Evolutionary conservation across 2,888 invertebrate genomes (phyloP).

Genomic region (Drosophila nr. medialis): DNA sequence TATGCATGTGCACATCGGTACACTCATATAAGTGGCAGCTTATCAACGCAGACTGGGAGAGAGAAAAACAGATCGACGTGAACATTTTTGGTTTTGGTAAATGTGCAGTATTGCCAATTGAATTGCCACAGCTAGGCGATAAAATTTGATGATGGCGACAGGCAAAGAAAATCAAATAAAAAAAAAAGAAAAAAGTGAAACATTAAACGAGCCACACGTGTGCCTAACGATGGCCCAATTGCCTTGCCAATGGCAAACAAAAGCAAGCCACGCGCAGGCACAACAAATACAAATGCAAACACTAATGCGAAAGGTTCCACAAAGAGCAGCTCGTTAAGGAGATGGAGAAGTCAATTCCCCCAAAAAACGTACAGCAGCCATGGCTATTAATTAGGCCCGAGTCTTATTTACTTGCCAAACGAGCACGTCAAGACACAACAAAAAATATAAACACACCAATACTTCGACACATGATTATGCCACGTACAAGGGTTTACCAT

Average conservation of each 20-base stretch:
- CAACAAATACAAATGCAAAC: slow-evolving; percentile 2
- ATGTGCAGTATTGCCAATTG: slow-evolving; percentile 54
- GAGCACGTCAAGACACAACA: slow-evolving; percentile 15
- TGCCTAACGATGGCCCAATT: slow-evolving; percentile 75
- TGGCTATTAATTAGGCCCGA: slow-evolving; percentile 37
- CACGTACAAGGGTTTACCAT: slow-evolving; percentile 21
- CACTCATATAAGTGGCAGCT: background rate
- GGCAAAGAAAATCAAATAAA: slow-evolving; percentile 60
- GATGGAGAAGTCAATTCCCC: background rate
- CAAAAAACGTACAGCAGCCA: slow-evolving; percentile 10
- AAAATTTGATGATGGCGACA: slow-evolving; percentile 64
- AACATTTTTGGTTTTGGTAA: slow-evolving; percentile 25
- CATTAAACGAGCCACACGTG: slow-evolving; percentile 77
- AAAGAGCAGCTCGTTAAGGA: slow-evolving; percentile 35
- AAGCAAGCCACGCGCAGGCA: slow-evolving; percentile 51
- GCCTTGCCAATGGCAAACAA: slow-evolving; percentile 55
- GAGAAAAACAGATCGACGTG: background rate
- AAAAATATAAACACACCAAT: slow-evolving; percentile 9
- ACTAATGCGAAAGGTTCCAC: slow-evolving; percentile 25
- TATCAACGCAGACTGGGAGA: slow-evolving; percentile 19
- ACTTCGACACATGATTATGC: slow-evolving; percentile 17
- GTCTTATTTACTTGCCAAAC: slow-evolving; percentile 37
- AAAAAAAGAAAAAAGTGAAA: slow-evolving; percentile 35
- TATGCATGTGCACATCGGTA: slow-evolving; percentile 10
- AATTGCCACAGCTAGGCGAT: slow-evolving; percentile 56